A percentile compares a stretch with the other conserved stretches of the same genome.
phyloP scores from a whole-genome alignment of 2,113 vertebrate species.

The Nothobranchius kuhntae region DNA sequence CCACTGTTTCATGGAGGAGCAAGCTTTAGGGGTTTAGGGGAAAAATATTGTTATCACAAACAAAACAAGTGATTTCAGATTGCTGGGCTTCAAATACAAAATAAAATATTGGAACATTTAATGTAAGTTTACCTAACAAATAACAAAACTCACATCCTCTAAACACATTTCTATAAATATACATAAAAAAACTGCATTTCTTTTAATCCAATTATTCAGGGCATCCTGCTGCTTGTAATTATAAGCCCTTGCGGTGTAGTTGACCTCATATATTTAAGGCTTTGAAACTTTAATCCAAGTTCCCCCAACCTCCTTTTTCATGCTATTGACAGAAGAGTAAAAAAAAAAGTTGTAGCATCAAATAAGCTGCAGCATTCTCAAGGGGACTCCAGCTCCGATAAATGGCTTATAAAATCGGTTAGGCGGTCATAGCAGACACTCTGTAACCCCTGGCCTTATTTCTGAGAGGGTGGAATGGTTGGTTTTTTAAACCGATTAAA shows the following conservation, averaged over 20 bases:
- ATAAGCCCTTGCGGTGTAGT: slow-evolving; percentile 21
- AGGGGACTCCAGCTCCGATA: slow-evolving; percentile 43
- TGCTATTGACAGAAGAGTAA: slow-evolving; percentile 43
- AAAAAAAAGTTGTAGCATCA: slow-evolving; percentile 43
- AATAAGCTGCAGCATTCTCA: slow-evolving; percentile 51
- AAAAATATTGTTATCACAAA: too few relatives aligned
- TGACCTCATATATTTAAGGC: slow-evolving; percentile 42
- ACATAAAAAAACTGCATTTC: slow-evolving; percentile 27
- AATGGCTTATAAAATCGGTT: slow-evolving; percentile 67
- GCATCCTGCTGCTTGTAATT: slow-evolving; percentile 39
- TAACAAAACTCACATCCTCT: neutral
- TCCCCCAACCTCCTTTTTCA: slow-evolving; percentile 37
- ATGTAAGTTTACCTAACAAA: neutral
- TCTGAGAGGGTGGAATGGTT: slow-evolving; percentile 38
- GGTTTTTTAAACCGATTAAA: slow-evolving; percentile 60
- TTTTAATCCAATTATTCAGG: slow-evolving; percentile 39
- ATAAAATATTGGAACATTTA: too few relatives aligned
- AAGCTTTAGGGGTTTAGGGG: too few relatives aligned
- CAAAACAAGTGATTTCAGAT: too few relatives aligned
- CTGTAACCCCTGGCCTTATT: slow-evolving; percentile 64
- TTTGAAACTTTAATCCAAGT: slow-evolving; percentile 52
- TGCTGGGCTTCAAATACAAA: neutral
- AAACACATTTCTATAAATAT: slow-evolving; percentile 8
- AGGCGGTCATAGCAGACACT: slow-evolving; percentile 51
- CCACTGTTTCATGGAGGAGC: too few relatives aligned